A percentile compares a stretch with the other conserved stretches of the same genome.
Evolutionary conservation across 2,797 vertebrate genomes (phyloP).

Genomic region (Platalea minor): DNA sequence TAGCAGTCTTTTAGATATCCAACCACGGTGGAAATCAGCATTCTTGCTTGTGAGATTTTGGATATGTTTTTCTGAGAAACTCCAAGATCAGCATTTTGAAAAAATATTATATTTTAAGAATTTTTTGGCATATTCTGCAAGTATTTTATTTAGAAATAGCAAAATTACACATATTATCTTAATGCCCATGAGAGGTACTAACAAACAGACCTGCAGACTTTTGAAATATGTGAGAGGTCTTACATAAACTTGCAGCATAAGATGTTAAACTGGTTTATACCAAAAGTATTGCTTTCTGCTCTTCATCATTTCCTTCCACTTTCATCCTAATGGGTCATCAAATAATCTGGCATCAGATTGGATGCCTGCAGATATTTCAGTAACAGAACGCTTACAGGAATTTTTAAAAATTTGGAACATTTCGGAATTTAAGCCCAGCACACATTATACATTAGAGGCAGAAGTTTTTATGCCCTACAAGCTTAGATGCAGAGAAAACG

Average conservation of each 20-base stretch:
- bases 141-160: not conserved
- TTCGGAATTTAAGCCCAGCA: not conserved
- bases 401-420: not conserved
- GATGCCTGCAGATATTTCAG: not conserved
- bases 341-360: not conserved
- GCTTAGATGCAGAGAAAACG: not conserved
- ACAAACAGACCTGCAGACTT: not conserved
- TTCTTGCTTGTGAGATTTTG: not conserved
- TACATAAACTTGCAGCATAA: not conserved
- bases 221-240: not conserved
- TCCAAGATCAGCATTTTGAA: not conserved
- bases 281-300: not conserved
- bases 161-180: not conserved
- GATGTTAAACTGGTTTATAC: fast-evolving
- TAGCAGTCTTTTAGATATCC: not conserved
- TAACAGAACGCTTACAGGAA: not conserved
- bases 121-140: not conserved
- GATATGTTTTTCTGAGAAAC: not conserved
- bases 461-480: not conserved
- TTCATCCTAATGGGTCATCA: not conserved
- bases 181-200: not conserved
- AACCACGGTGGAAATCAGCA: not conserved
- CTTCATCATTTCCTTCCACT: not conserved
- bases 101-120: not conserved
- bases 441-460: not conserved